Evolutionary conservation across 2,888 invertebrate species (phyloP).

Genomic region (Eledona agricola): DNA sequence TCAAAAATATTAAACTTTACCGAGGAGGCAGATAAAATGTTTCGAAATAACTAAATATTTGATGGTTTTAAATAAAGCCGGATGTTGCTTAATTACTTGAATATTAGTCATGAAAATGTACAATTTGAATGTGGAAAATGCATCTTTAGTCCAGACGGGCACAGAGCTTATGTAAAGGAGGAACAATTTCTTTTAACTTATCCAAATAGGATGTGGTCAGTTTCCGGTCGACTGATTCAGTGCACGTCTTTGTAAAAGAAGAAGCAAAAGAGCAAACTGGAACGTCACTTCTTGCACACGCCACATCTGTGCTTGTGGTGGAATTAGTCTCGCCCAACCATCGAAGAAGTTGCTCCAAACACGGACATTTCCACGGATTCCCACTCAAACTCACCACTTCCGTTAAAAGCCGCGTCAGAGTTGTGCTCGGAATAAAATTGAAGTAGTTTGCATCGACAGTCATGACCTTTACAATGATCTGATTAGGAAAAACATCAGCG

Average conservation of each 20-base stretch:
- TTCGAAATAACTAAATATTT: too few relatives aligned
- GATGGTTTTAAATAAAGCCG: too few relatives aligned
- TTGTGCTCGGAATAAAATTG: constrained; percentile 36
- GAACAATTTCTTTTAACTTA: background rate
- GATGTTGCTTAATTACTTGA: too few relatives aligned
- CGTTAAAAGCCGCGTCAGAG: constrained; percentile 33
- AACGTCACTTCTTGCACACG: constrained; percentile 4
- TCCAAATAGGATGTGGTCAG: constrained; percentile 8
- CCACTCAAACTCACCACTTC: constrained; percentile 37
- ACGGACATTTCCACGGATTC: constrained; percentile 46
- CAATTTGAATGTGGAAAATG: too few relatives aligned
- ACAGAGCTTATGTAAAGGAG: constrained; percentile 6
- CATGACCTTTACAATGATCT: constrained; percentile 26
- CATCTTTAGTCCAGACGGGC: constrained; percentile 10
- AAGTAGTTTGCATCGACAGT: constrained; percentile 41
- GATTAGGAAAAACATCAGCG: constrained; percentile 2
- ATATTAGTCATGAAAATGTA: too few relatives aligned
- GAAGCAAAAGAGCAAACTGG: constrained; percentile 16
- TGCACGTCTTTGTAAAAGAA: constrained; percentile 1
- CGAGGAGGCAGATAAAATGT: too few relatives aligned
- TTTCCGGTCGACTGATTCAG: constrained; percentile 12
- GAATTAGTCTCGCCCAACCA: constrained; percentile 36
- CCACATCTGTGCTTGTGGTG: constrained; percentile 1
- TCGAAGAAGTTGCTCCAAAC: constrained; percentile 33
- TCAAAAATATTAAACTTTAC: too few relatives aligned